These are phyloP conservation scores for Periplaneta americana DNA, from an alignment of 1,140 invertebrate species.

Conservation along the genomic window DNA sequence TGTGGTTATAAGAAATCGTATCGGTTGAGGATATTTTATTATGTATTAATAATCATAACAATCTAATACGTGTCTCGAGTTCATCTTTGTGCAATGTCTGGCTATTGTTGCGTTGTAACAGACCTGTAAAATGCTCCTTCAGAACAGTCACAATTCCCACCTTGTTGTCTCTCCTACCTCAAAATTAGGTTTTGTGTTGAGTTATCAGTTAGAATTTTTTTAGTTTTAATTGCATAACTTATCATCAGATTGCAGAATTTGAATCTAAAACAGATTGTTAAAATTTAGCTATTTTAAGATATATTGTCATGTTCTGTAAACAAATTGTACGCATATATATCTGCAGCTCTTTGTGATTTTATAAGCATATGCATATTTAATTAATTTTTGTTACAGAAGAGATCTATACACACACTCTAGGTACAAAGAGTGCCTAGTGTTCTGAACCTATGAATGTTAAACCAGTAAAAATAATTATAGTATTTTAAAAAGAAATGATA, in stretches of 20 bases:
- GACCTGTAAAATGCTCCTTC: background rate
- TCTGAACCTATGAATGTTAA: background rate
- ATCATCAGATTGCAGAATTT: background rate
- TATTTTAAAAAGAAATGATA: slow-evolving; percentile 2
- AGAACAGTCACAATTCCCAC: background rate
- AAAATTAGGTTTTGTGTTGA: background rate
- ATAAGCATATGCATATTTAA: background rate
- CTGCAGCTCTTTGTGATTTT: background rate
- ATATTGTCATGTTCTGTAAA: background rate
- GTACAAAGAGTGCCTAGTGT: background rate
- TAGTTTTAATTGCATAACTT: background rate
- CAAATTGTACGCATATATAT: background rate
- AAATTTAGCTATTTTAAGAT: background rate
- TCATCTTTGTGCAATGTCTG: background rate
- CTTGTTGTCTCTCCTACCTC: background rate
- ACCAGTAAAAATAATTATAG: background rate
- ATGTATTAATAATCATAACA: background rate
- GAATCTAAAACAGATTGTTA: too few relatives aligned
- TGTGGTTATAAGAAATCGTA: background rate
- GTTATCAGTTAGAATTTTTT: background rate
- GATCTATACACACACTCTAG: background rate
- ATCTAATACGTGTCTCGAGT: background rate
- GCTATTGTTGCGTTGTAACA: background rate
- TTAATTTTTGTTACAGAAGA: background rate
- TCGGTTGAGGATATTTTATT: background rate